Evolutionary conservation across 2,888 invertebrate species (phyloP), one percentile per base, ranked within the genome.

Genomic region (Hyles lineata): DNA sequence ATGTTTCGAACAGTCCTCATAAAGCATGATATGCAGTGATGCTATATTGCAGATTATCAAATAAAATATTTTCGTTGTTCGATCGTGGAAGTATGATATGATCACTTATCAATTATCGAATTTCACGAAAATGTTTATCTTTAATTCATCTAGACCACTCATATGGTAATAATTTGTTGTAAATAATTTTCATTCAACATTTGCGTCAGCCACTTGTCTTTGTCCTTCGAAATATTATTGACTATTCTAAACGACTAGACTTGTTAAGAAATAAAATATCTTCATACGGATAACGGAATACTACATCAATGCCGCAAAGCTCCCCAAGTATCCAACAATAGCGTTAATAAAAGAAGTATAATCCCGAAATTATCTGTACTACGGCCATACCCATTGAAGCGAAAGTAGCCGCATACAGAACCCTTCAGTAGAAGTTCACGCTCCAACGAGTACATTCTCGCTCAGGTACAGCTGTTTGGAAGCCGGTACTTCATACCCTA

Each of bases 401-500:
- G 50, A 23, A 35, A 67, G 23, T 50, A 61, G 19, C 4, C 0
- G 52, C 5, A n/a, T 62, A 67, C 67, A 43, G 67, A 67, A 67
- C 67, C 67, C 67, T 67, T 67, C 67, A 17, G 23, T 35, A 23
- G 15, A 50, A 67, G 21, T 50, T 67, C 43, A 29, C 55, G 70
- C 55, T 58, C 29, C 70, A 70, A 19, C 52, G 29, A 29, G 3
- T 52, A n/a, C 8, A 9, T n/a, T 17, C 63, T 59, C 58, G 67
- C 74, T 75, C 81, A 83, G 83, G 81, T 85, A 85, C 85, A 84
- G 82, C 83, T 84, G 82, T 75, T 77, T 55, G 58, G 70, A n/a
- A 69, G 70, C 32, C 70, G 70, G 55, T 55, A 70, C 70, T 50
- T 11, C 74, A 80, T 83, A 87, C 89, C 91, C 92, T 92, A 91